These are phyloP conservation scores for Nesidiocoris tenuis DNA, from an alignment of 2,888 invertebrate species.

Conservation along the genomic window DNA sequence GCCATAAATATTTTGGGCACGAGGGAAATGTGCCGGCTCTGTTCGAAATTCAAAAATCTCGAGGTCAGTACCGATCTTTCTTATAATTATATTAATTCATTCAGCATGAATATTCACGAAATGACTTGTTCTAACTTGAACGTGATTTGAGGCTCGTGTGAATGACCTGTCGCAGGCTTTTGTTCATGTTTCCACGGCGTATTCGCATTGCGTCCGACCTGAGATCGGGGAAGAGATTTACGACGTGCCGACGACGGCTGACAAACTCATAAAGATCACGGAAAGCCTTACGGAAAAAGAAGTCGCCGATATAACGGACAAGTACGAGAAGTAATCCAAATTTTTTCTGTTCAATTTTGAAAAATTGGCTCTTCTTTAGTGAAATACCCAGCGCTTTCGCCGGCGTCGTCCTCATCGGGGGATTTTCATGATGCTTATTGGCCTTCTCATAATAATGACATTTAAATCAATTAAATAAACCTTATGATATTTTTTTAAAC, in stretches of 20 bases:
- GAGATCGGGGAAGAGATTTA: slow-evolving; percentile 41
- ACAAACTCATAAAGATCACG: slow-evolving; percentile 38
- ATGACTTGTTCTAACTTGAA: not conserved
- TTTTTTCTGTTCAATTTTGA: not conserved
- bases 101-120: not conserved
- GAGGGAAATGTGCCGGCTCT: slow-evolving; percentile 31
- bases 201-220: slow-evolving; percentile 50
- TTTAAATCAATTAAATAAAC: no score
- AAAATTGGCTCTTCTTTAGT: no score
- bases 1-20: slow-evolving; percentile 42
- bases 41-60: slow-evolving; percentile 38
- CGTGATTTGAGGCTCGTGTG: not conserved
- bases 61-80: no score
- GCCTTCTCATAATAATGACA: no score
- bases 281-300: slow-evolving; percentile 34
- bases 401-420: no score
- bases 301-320: slow-evolving; percentile 27
- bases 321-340: slow-evolving; percentile 13
- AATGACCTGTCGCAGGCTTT: slow-evolving; percentile 51
- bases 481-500: no score
- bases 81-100: no score
- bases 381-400: no score
- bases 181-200: slow-evolving; percentile 53
- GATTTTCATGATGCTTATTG: no score
- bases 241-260: slow-evolving; percentile 38